Conservation (phyloP, 2,888 invertebrate genomes). For the Xylocampa areola region DNA sequence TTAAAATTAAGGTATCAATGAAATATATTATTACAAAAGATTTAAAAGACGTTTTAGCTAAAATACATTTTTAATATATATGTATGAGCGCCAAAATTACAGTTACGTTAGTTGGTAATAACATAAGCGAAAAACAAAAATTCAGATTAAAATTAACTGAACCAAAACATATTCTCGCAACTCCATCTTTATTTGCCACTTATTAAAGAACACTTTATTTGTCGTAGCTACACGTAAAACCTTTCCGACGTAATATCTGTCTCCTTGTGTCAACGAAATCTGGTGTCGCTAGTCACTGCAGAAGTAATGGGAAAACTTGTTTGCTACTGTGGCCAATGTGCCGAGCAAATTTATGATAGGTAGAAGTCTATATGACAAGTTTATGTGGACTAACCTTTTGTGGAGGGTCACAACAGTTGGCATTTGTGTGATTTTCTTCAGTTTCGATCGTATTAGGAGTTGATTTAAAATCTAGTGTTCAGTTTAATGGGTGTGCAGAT, state of each 20-base stretch:
- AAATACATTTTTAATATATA: no score
- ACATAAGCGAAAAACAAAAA: no score
- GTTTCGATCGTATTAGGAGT: conserved; percentile 13
- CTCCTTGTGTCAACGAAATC: conserved; percentile 53
- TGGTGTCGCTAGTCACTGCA: conserved; percentile 57
- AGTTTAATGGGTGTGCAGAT: conserved; percentile 18
- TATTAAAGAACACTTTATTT: conserved; percentile 28
- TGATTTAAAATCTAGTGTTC: conserved; percentile 28
- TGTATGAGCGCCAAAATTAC: no score
- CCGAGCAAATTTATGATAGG: conserved; percentile 59
- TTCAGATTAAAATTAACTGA: conserved; percentile 7
- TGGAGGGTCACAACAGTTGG: conserved; percentile 49
- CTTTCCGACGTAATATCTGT: conserved; percentile 39
- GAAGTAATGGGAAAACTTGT: conserved; percentile 83
- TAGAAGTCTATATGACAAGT: conserved; percentile 59
- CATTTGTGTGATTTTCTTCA: conserved; percentile 39
- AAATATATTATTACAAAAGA: no score
- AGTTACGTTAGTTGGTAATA: no score
- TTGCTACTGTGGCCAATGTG: conserved; percentile 64
- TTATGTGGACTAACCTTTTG: conserved; percentile 58
- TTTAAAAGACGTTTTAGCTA: no score
- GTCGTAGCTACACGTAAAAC: conserved; percentile 22
- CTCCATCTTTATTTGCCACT: conserved; percentile 20
- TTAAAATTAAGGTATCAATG: no score
- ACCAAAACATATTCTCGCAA: conserved; percentile 8